phyloP scores from a whole-genome alignment of 2,113 vertebrate species.

The Condylura cristata region DNA sequence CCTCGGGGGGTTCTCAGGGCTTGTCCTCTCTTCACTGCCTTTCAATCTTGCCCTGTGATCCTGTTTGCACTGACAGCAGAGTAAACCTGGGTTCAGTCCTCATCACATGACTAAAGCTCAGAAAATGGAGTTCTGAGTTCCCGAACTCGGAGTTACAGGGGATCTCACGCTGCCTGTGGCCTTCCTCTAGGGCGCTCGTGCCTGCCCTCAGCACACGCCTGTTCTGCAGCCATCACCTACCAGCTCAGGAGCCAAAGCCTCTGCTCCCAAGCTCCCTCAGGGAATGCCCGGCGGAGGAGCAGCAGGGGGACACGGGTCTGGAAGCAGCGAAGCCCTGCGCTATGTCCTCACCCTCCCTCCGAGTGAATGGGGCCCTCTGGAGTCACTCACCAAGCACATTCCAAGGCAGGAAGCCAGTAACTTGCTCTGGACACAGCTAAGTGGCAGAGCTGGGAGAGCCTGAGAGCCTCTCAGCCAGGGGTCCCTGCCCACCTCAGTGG shows the following conservation, averaged over 20 bases:
- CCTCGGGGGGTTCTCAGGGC: neutral
- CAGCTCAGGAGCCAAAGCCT: neutral
- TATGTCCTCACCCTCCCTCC: neutral
- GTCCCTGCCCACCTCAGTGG: neutral
- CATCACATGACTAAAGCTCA: neutral
- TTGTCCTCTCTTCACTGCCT: neutral
- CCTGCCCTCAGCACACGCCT: neutral
- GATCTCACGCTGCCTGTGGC: neutral
- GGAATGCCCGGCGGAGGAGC: fast-evolving
- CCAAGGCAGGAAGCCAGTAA: neutral
- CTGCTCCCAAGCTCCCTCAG: too few relatives aligned
- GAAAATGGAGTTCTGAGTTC: neutral
- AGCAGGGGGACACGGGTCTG: fast-evolving
- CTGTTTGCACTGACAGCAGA: fast-evolving
- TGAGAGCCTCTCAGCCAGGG: fast-evolving
- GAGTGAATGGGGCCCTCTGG: too few relatives aligned
- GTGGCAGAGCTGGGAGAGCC: neutral
- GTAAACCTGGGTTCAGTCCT: neutral
- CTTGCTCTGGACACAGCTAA: neutral
- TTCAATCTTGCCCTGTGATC: neutral
- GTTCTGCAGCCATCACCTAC: neutral
- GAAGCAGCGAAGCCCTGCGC: neutral
- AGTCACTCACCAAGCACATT: neutral
- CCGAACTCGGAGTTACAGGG: too few relatives aligned
- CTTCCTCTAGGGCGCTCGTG: neutral